Conservation (phyloP, 2,888 invertebrate genomes). For the Drosophila meridiana region DNA sequence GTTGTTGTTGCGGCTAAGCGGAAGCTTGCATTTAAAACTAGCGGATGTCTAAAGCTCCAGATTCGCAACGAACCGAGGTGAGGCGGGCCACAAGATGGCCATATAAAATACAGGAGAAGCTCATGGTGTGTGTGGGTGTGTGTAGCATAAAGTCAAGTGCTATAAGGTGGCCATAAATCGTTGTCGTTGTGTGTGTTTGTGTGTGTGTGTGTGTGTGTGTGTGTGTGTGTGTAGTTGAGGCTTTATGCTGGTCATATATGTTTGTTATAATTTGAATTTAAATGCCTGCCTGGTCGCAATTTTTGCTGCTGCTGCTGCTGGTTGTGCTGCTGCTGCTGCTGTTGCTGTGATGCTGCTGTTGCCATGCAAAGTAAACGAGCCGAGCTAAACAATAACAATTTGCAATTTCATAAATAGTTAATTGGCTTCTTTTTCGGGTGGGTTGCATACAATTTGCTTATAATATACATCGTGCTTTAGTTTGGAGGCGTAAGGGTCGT, state of each 20-base stretch:
- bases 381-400: constrained; percentile 80
- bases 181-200: constrained; percentile 18
- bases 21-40: constrained; percentile 63
- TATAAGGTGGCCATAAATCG: constrained; percentile 55
- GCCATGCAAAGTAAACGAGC: constrained; percentile 75
- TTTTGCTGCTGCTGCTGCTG: constrained; percentile 49
- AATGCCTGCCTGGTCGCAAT: constrained; percentile 65
- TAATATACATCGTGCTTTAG: constrained; percentile 42
- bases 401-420: constrained; percentile 79
- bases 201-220: constrained; percentile 11
- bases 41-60: constrained; percentile 43
- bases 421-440: constrained; percentile 49
- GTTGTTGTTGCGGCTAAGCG: constrained; percentile 41
- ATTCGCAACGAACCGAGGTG: constrained; percentile 27
- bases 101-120: constrained; percentile 11
- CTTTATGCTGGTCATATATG: constrained; percentile 40
- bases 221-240: constrained; percentile 1
- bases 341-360: constrained; percentile 44
- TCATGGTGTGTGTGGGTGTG: constrained; percentile 9
- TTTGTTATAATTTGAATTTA: constrained; percentile 75
- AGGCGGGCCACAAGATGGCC: constrained; percentile 3
- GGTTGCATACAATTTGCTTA: constrained; percentile 42
- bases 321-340: constrained; percentile 36
- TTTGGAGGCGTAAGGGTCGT: constrained; percentile 27
- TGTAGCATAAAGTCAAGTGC: constrained; percentile 57